These are phyloP conservation scores for Pelobates cultripes DNA, from an alignment of 2,797 vertebrate genomes.

Conservation along the genomic window DNA sequence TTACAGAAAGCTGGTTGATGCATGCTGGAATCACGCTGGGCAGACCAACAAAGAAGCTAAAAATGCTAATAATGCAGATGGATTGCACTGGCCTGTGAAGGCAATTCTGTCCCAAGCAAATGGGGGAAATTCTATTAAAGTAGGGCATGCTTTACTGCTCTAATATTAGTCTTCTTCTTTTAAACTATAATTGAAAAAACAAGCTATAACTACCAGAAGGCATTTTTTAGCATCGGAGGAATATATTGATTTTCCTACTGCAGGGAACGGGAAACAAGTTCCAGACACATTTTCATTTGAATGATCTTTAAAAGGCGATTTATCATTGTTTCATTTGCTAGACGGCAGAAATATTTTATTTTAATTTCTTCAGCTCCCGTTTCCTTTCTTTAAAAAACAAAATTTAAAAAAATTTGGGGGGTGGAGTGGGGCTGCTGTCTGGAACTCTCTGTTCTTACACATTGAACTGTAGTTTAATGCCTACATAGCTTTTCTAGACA, in stretches of 20 bases:
- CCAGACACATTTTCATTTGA: constrained; percentile 53
- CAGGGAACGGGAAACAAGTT: constrained; percentile 44
- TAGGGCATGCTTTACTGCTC: constrained; percentile 48
- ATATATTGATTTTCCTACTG: constrained; percentile 57
- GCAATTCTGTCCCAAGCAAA: constrained; percentile 25
- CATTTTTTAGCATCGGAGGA: constrained; percentile 58
- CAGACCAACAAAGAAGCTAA: background rate
- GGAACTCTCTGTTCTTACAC: constrained; percentile 25
- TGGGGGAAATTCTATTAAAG: constrained; percentile 51
- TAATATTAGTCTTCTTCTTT: constrained; percentile 58
- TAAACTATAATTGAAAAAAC: constrained; percentile 55
- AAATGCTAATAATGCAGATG: constrained; percentile 19
- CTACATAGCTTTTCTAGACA: constrained; percentile 8
- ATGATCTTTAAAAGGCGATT: constrained; percentile 42
- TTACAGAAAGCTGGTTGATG: background rate
- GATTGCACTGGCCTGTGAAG: constrained; percentile 27
- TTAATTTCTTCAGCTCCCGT: constrained; percentile 29
- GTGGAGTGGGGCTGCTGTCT: constrained; percentile 3
- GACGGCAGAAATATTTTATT: constrained; percentile 35
- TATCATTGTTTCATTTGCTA: constrained; percentile 34
- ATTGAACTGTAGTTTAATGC: constrained; percentile 30
- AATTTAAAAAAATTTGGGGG: too few species aligned
- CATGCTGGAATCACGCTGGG: background rate
- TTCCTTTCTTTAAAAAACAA: constrained; percentile 30
- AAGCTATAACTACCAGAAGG: constrained; percentile 51